phyloP scores from a whole-genome alignment of 2,113 vertebrate species.

The Trinectes maculatus region DNA sequence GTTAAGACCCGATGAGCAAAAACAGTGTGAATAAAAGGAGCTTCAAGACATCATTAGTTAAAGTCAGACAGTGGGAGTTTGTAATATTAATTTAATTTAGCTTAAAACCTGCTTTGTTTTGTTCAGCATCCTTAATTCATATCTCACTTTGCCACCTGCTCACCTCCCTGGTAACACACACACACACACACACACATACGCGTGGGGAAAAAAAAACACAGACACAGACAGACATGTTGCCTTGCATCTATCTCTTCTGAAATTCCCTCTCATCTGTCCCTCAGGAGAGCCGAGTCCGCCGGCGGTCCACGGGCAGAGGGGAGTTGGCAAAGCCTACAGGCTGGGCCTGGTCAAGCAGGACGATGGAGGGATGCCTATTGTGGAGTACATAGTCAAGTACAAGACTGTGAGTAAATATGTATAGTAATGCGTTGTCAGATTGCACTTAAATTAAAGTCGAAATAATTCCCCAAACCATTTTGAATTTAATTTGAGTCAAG shows the following conservation, averaged over 20 bases:
- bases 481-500: too few relatives aligned
- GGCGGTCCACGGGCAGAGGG: conserved; percentile 93
- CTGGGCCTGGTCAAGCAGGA: conserved; percentile 96
- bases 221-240: conserved; percentile 17
- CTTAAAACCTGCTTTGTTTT: conserved; percentile 45
- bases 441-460: not conserved
- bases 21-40: conserved; percentile 57
- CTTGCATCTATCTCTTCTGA: conserved; percentile 16
- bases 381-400: conserved; percentile 97
- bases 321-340: conserved; percentile 93
- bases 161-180: conserved; percentile 13
- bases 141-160: conserved; percentile 59
- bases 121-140: conserved; percentile 51
- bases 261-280: conserved; percentile 1
- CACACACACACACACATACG: not conserved
- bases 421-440: not conserved
- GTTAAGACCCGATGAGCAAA: conserved; percentile 54
- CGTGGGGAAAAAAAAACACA: too few relatives aligned
- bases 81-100: conserved; percentile 55
- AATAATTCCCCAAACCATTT: too few relatives aligned
- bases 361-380: conserved; percentile 95
- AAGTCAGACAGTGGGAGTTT: conserved; percentile 36
- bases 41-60: conserved; percentile 54
- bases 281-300: conserved; percentile 96
- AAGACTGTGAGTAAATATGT: conserved; percentile 89